Conservation (phyloP, 2,797 vertebrate genomes). For the Geotrypetes seraphini region DNA sequence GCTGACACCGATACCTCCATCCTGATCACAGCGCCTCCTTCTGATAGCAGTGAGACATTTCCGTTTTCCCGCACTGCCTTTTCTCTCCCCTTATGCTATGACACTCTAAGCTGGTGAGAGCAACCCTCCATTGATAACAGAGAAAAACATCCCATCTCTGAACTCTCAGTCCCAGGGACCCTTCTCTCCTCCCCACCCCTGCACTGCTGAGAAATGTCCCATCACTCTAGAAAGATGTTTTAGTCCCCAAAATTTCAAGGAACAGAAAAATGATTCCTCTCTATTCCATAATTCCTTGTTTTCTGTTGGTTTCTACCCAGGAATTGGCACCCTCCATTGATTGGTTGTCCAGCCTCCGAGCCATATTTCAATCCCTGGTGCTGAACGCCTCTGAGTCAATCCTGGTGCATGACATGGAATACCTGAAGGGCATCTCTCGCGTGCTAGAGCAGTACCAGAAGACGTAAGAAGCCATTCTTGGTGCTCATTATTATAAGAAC, state of each 20-base stretch:
- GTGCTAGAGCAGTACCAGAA: conserved; percentile 21
- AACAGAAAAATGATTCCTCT: neutral
- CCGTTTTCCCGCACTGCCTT: no score
- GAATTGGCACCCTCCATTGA: conserved; percentile 70
- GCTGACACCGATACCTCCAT: no score
- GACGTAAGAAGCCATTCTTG: no score
- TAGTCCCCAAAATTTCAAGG: neutral
- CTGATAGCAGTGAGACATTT: neutral
- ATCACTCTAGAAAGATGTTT: neutral
- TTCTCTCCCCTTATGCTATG: no score
- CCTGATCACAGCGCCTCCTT: neutral
- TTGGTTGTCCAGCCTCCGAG: conserved; percentile 74
- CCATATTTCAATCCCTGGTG: conserved; percentile 58
- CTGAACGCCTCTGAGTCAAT: conserved; percentile 62
- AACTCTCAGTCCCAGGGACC: neutral
- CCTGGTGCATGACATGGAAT: conserved; percentile 74
- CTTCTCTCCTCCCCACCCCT: neutral
- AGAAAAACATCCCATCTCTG: neutral
- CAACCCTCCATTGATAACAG: no score
- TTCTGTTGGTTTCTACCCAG: conserved; percentile 40
- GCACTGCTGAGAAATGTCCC: neutral
- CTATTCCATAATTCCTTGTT: conserved; percentile 3
- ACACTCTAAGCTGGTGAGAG: no score
- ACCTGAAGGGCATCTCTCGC: conserved; percentile 73
- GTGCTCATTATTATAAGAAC: no score